Percentiles rank a stretch among this genome's conserved stretches.
These are phyloP conservation scores for Phthorimaea operculella DNA, from an alignment of 1,140 invertebrate genomes.

Conservation along the genomic window DNA sequence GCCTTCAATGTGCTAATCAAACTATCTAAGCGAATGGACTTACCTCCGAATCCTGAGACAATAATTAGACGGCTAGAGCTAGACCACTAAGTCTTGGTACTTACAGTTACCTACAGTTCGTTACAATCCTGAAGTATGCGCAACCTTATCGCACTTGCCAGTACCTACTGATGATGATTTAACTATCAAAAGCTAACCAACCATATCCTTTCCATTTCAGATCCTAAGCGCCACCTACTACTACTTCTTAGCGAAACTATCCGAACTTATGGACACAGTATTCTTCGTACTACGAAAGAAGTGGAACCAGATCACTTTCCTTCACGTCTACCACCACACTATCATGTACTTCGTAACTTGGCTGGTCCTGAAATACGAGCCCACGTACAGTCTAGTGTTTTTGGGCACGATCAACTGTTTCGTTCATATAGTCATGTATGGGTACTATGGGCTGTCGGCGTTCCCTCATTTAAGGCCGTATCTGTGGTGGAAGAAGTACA, in stretches of 20 bases:
- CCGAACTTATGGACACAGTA: conserved; percentile 74
- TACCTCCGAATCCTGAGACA: too few relatives aligned
- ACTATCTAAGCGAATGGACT: too few relatives aligned
- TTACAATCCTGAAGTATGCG: too few relatives aligned
- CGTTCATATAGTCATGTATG: conserved; percentile 80
- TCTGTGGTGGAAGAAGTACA: conserved; percentile 89
- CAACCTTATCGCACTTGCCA: too few relatives aligned
- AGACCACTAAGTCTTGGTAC: too few relatives aligned
- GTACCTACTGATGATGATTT: too few relatives aligned
- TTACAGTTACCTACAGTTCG: too few relatives aligned
- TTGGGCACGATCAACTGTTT: conserved; percentile 72
- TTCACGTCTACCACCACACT: conserved; percentile 77
- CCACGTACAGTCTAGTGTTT: conserved; percentile 62
- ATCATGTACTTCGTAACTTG: conserved; percentile 68
- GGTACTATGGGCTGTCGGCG: conserved; percentile 81
- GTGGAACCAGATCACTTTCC: conserved; percentile 74
- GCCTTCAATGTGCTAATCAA: too few relatives aligned
- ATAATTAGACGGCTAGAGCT: too few relatives aligned
- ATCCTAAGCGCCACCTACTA: not conserved
- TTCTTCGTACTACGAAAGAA: conserved; percentile 85
- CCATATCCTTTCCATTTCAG: not conserved
- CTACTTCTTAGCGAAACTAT: conserved; percentile 67
- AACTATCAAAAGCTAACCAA: too few relatives aligned
- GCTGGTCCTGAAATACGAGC: conserved; percentile 58
- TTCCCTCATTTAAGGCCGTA: conserved; percentile 80